Conservation (phyloP, 2,113 vertebrate species). For the Heterotis niloticus region DNA sequence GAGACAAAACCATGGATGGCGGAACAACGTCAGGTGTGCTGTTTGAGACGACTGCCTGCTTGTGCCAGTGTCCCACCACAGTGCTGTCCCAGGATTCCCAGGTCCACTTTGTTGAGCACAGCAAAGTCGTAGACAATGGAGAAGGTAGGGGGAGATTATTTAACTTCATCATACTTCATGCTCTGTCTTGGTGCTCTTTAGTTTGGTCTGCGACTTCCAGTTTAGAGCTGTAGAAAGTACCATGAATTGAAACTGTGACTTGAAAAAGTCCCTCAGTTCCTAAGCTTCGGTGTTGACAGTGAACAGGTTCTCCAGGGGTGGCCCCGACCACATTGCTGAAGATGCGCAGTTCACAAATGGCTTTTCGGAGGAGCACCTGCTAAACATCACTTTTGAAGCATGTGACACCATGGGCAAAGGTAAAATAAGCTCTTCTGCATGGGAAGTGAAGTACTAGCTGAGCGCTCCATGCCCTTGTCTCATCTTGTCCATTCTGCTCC, state of each 20-base stretch:
- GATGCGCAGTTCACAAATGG: constrained; percentile 40
- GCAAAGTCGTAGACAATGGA: constrained; percentile 40
- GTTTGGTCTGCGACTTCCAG: too few species aligned
- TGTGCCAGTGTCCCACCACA: background rate
- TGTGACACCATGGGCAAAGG: constrained; percentile 57
- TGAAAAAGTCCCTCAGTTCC: background rate
- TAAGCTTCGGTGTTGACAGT: constrained; percentile 34
- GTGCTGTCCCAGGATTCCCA: constrained; percentile 33
- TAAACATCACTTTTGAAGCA: constrained; percentile 64
- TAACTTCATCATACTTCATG: background rate
- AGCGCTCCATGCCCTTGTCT: background rate
- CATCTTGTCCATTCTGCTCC: constrained; percentile 4
- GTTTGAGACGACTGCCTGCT: background rate
- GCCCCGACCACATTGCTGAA: constrained; percentile 31
- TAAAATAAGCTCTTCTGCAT: constrained; percentile 28
- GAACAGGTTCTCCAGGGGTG: constrained; percentile 42
- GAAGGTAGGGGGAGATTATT: constrained; percentile 42
- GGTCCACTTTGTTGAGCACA: constrained; percentile 26
- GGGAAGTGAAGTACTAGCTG: background rate
- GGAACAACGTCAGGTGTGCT: background rate
- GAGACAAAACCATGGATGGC: background rate
- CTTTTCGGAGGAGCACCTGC: constrained; percentile 65
- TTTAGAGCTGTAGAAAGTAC: background rate
- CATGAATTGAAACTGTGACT: background rate
- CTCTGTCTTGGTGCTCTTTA: background rate